phyloP scores from a whole-genome alignment of 2,797 vertebrate species.

The Acrocephalus scirpaceus region DNA sequence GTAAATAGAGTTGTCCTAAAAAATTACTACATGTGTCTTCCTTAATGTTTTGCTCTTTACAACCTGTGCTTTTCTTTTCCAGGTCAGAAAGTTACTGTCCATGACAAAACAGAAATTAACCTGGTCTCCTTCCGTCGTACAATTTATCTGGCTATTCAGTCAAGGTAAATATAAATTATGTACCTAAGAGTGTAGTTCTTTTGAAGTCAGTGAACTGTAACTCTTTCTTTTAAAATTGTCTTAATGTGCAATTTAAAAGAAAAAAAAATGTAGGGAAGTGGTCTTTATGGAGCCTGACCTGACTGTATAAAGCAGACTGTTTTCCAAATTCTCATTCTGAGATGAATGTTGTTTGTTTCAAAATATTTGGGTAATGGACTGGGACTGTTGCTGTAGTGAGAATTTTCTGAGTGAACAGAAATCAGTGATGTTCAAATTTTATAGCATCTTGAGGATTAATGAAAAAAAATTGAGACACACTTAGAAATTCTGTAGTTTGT shows the following conservation, averaged over 20 bases:
- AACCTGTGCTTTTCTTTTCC: slow-evolving; percentile 56
- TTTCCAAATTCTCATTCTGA: not conserved
- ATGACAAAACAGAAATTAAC: slow-evolving; percentile 97
- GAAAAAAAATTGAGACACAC: rapidly evolving
- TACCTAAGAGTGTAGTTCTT: not conserved
- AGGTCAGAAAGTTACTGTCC: slow-evolving; percentile 92
- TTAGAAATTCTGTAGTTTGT: not conserved
- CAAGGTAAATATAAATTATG: slow-evolving; percentile 83
- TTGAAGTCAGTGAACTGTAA: not conserved
- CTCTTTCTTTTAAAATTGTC: not conserved
- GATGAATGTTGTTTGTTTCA: not conserved
- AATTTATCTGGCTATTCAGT: slow-evolving; percentile 98
- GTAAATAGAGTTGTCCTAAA: not conserved
- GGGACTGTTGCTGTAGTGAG: not conserved
- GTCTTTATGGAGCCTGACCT: not conserved
- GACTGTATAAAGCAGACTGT: not conserved
- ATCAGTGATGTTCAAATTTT: not conserved
- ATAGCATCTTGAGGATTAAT: not conserved
- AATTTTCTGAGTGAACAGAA: not conserved
- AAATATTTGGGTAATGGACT: not conserved
- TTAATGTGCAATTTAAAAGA: not conserved
- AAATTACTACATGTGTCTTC: not conserved
- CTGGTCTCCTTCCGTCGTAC: slow-evolving; percentile 95
- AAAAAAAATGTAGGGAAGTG: rapidly evolving
- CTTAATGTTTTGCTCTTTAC: not conserved